Evolutionary conservation across 2,888 invertebrate genomes (phyloP), one percentile per base, ranked within the genome.

Genomic region (Cerastoderma edule): DNA sequence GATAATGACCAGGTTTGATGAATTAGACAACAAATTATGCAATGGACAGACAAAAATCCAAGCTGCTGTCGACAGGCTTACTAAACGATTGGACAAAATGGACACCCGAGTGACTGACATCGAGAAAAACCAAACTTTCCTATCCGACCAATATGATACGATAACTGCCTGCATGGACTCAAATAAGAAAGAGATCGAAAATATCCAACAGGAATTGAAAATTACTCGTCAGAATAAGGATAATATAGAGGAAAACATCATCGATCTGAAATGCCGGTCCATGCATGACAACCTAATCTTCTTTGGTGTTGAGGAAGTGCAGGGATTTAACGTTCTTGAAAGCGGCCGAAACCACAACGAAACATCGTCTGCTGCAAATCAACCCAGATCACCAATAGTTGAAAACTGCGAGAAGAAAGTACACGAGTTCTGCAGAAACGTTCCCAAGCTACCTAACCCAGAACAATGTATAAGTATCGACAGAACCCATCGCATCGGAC

Each of bases 261-360:
- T 44, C 44, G 44, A 44, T 44, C 44, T 44, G 44, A 44, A 44
- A n/a, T n/a, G n/a, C n/a, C n/a, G n/a, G n/a, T n/a, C n/a, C n/a
- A n/a, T n/a, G n/a, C n/a, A n/a, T n/a, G n/a, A n/a, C n/a, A n/a
- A n/a, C n/a, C n/a, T n/a, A n/a, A n/a, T n/a, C n/a, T n/a, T n/a
- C n/a, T 44, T 44, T 44, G 44, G 44, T 44, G 44, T 44, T 16
- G 44, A 44, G 10, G 44, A 44, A 19, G 10, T 13, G 19, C 16
- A 13, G 44, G n/a, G n/a, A n/a, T n/a, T n/a, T n/a, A n/a, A n/a
- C n/a, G n/a, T n/a, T n/a, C n/a, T n/a, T n/a, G n/a, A n/a, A n/a
- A n/a, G n/a, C n/a, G n/a, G n/a, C n/a, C 44, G 44, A 44, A 44
- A 44, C 44, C 44, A 44, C 8, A 13, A 8, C 8, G 19, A 8